phyloP scores from a whole-genome alignment of 2,113 vertebrate genomes.

The Origma solitaria region DNA sequence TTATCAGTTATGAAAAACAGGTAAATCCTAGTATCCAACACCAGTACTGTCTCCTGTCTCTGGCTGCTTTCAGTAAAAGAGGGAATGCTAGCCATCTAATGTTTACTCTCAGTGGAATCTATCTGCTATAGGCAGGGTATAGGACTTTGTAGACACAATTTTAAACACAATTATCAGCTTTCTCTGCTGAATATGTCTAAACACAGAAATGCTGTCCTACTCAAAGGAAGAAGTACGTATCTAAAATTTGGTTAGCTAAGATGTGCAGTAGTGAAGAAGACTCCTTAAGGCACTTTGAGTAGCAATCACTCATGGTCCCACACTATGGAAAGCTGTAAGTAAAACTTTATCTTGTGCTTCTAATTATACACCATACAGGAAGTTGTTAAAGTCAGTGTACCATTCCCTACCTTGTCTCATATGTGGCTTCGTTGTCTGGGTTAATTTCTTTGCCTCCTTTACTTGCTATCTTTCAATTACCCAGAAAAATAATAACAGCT shows the following conservation, averaged over 20 bases:
- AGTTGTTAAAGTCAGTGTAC: background rate
- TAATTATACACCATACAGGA: background rate
- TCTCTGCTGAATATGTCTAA: background rate
- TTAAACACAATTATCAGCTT: background rate
- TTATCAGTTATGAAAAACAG: background rate
- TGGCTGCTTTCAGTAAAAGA: background rate
- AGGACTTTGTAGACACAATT: background rate
- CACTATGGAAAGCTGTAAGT: background rate
- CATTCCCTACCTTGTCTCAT: background rate
- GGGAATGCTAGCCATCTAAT: background rate
- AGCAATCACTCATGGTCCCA: background rate
- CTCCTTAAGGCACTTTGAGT: background rate
- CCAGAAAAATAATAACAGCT: background rate
- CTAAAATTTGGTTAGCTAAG: background rate
- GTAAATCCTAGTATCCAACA: background rate
- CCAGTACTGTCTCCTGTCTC: background rate
- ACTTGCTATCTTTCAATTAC: background rate
- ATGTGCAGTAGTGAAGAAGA: fast-evolving
- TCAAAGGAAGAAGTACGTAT: background rate
- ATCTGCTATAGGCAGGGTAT: background rate
- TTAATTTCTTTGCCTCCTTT: background rate
- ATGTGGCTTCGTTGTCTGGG: background rate
- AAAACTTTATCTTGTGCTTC: background rate
- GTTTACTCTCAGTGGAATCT: background rate
- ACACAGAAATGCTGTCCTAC: background rate